Evolutionary conservation across 2,797 vertebrate genomes (phyloP), one percentile per base, ranked within the genome.

Genomic region (Triplophysa bombifrons): DNA sequence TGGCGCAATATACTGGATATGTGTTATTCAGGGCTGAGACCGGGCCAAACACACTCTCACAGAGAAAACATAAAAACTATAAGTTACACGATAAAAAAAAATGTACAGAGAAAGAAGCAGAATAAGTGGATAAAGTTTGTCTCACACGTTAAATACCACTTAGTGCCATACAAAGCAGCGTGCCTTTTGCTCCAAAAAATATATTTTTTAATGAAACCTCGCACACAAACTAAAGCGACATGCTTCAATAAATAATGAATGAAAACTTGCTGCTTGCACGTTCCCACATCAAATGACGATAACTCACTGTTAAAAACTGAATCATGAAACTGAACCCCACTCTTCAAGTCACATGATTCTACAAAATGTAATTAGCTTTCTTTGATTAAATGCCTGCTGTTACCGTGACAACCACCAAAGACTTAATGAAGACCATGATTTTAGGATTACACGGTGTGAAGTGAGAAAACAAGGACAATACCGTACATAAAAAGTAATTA

Each of bases 331-430:
- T 20, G 48, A 51, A 17, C 16, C 14, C 25, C 58, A n/a, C 50
- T 68, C 13, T 17, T 6, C 25, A 46, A 48, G 44, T 27, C 44
- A 11, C 11, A 38, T 22, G 4, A 65, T 22, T 20, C 17, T 34
- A 5, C 4, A 75, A 56, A 67, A 65, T 20, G 17, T 64, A 65
- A 72, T 70, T 27, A 27, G 1, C 11, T 20, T 27, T 13, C 27
- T 34, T 19, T 68, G 56, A 61, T 74, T 64, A 27, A 16, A 34
- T 41, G 25, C 30, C 74, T 66, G 50, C 60, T n/a, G 74, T 81
- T 81, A 81, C 67, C 41, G 27, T 81, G 80, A 72, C 73, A 71
- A 81, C 80, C 25, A 20, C 53, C 38, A 25, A 22, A 20, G 72
- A 72, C 44, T 71, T 56, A 69, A 69, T 69, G 55, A 74, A 70